Percentiles rank a stretch among this genome's conserved stretches.
Evolutionary conservation across 2,113 vertebrate species (phyloP).

Genomic region (Equus quagga): DNA sequence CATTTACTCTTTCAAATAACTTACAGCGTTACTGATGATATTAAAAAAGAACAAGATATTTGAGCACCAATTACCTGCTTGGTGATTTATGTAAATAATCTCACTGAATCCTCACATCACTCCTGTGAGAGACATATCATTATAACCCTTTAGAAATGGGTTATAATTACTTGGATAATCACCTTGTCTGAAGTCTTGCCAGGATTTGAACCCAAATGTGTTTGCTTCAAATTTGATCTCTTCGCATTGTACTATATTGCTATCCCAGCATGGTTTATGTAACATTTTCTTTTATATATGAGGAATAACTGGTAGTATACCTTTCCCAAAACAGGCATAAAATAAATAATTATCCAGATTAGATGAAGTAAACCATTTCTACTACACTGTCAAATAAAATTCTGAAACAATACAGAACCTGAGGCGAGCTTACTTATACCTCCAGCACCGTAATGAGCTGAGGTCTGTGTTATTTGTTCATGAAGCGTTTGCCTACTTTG

Average conservation of each 20-base stretch:
- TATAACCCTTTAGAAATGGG: slow-evolving; percentile 31
- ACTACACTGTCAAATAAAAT: slow-evolving; percentile 35
- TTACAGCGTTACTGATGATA: neutral
- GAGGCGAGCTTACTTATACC: neutral
- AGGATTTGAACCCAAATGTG: slow-evolving; percentile 24
- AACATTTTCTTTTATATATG: neutral
- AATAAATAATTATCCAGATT: slow-evolving; percentile 34
- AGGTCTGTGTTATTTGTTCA: neutral
- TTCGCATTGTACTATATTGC: neutral
- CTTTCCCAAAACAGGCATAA: neutral
- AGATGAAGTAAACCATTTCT: slow-evolving; percentile 33
- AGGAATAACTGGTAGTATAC: slow-evolving; percentile 15
- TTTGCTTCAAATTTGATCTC: neutral
- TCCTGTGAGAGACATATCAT: slow-evolving; percentile 15
- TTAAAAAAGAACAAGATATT: slow-evolving; percentile 31
- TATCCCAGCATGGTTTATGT: neutral
- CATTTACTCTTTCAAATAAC: slow-evolving; percentile 28
- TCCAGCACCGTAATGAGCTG: slow-evolving; percentile 30
- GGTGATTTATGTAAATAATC: neutral
- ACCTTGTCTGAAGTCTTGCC: neutral
- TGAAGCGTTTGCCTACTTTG: slow-evolving; percentile 21
- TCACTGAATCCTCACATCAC: neutral
- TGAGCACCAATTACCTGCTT: slow-evolving; percentile 38
- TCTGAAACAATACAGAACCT: slow-evolving; percentile 41
- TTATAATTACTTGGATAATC: slow-evolving; percentile 58